Base-by-base conservation (phyloP, 2,797 vertebrate genomes). In the Cryptoblepharus egeriae region DNA sequence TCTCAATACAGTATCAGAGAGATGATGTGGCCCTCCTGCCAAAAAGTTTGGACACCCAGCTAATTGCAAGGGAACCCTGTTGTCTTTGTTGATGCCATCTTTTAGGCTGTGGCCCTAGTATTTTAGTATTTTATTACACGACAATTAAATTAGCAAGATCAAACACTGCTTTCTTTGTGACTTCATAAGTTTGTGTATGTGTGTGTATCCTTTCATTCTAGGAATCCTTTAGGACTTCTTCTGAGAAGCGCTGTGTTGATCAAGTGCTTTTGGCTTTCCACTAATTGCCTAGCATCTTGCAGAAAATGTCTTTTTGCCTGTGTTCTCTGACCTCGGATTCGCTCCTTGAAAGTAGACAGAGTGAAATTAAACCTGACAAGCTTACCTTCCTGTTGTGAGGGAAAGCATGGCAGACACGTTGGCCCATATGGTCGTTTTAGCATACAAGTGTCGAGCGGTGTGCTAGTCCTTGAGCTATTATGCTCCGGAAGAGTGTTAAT, bases 351-450 rank as follows among this genome's bases (percentile, higher is more conserved):
- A 87, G 58, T 32, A 86, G 85, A 90, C 84, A 91, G 91, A 91
- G 85, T 80, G 74, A 87, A 92, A 94, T 90, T 91, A 86, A 93
- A 88, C 60, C 82, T 90, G 88, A 93, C 85, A 92, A 91, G 88
- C 79, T 37, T 49, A 0, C 81, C 80, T 88, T 87, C 85, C 82
- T 87, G 49, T 55, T 74, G 75, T 4, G 55, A 39, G 35, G 74
- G 80, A 80, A 81, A 88, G 87, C 85, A 83, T 84, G 88, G 82
- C 35, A 58, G 86, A 89, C 85, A 70, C 45, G 32, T 7, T 83
- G 75, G 39, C 35, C 24, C 30, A 84, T 71, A 84, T n/a, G 63
- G 87, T 88, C 35, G 18, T 63, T 88, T 80, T 35, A 79, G 58
- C 42, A 68, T 88, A 83, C 90, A 45, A 83, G 78, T 80, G 26